Percentiles rank a stretch among this genome's conserved stretches.
These are phyloP conservation scores for Diplodus sargus DNA, from an alignment of 2,797 vertebrate genomes.

Conservation along the genomic window DNA sequence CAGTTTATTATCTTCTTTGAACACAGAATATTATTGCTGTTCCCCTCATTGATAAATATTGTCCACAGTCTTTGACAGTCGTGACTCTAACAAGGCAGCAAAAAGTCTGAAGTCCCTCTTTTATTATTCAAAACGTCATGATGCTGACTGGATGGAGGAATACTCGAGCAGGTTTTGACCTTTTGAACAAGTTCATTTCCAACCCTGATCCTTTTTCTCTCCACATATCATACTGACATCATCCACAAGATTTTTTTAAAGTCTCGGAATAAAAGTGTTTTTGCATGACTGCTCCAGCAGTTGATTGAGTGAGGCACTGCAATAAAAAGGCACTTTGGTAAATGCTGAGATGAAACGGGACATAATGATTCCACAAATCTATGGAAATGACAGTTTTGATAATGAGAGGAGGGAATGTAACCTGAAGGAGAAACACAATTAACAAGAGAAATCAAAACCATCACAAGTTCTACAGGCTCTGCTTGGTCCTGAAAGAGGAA, in stretches of 20 bases:
- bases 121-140: slow-evolving; percentile 17
- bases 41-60: slow-evolving; percentile 40
- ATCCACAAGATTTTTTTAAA: slow-evolving; percentile 14
- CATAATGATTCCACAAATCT: slow-evolving; percentile 22
- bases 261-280: slow-evolving; percentile 46
- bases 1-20: slow-evolving; percentile 66
- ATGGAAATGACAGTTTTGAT: slow-evolving; percentile 19
- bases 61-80: slow-evolving; percentile 45
- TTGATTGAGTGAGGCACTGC: slow-evolving; percentile 61
- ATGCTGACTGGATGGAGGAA: slow-evolving; percentile 23
- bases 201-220: background rate
- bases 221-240: slow-evolving; percentile 27
- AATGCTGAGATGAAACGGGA: slow-evolving; percentile 60
- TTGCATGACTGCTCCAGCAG: slow-evolving; percentile 72
- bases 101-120: slow-evolving; percentile 32
- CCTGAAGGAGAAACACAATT: slow-evolving; percentile 9
- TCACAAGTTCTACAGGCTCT: slow-evolving; percentile 26
- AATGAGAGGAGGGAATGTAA: slow-evolving; percentile 6
- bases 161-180: slow-evolving; percentile 20
- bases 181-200: slow-evolving; percentile 29
- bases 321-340: slow-evolving; percentile 79
- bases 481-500: slow-evolving; percentile 43
- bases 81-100: slow-evolving; percentile 59
- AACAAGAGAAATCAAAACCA: slow-evolving; percentile 25
- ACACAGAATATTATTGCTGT: slow-evolving; percentile 56